Base-by-base conservation (phyloP, 2,888 invertebrate species). In the Acrobasis consociella region DNA sequence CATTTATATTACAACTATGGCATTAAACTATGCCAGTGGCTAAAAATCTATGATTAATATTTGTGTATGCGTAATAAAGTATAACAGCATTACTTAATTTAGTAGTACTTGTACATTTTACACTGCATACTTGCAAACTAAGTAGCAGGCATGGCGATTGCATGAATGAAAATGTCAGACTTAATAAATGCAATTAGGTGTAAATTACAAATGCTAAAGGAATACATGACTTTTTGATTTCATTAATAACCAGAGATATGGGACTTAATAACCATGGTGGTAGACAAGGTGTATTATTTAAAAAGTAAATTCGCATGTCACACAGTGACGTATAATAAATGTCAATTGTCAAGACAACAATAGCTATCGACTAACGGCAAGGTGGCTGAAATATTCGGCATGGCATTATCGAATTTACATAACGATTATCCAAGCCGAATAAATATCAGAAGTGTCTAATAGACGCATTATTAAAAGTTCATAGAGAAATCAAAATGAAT, bases 261-360 rank as follows among this genome's bases (percentile, higher is more conserved):
- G n/a, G n/a, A n/a, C n/a, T n/a, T n/a, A n/a, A n/a, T n/a, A 7
- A 37, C 52, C 8, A 22, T 11, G 52, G n/a, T 37, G 3, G 22
- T 11, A 31, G 31, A 52, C 13, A 31, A 9, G n/a, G 46, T n/a
- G 46, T 52, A 11, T 52, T 22, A n/a, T 52, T n/a, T 22, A 22
- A 52, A 52, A 52, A 1, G 51, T 51, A 10, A 51, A 51, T 51
- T 51, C 51, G 22, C 11, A 11, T 22, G 51, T 22, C 51, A 49
- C 31, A 11, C 9, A 52, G 37, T 52, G 52, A 52, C n/a, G 31
- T 37, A 52, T 52, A 69, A 60, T 68, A 65, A 60, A 69, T 69
- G 66, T 72, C 65, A 71, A 67, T 71, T 68, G 66, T 67, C 66
- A 71, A 67, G 55, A 70, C 65, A 63, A 72, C 59, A 72, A 69